phyloP scores from a whole-genome alignment of 2,888 invertebrate species.

The Halictus quadricinctus region DNA sequence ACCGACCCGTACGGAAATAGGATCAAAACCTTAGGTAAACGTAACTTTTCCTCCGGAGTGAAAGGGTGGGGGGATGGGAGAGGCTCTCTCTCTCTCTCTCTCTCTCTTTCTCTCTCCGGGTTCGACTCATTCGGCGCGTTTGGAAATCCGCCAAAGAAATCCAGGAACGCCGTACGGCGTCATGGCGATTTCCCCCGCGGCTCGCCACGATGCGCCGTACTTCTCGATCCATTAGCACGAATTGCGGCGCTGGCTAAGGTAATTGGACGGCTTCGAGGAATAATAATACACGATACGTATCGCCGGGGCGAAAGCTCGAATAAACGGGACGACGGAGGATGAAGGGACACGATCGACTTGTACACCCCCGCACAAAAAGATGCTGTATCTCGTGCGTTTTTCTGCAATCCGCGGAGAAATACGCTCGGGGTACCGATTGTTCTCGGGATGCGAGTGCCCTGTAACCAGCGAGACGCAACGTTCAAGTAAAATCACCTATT shows the following conservation, averaged over 20 bases:
- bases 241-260: constrained; percentile 67
- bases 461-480: not conserved
- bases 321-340: constrained; percentile 46
- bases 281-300: constrained; percentile 69
- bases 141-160: constrained; percentile 79
- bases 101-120: constrained; percentile 41
- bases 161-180: constrained; percentile 67
- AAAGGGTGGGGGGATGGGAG: constrained; percentile 13
- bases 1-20: constrained; percentile 79
- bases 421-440: not conserved
- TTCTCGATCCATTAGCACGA: constrained; percentile 71
- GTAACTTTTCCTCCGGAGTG: constrained; percentile 74
- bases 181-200: constrained; percentile 67
- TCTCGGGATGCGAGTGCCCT: too few species aligned
- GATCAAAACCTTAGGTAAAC: constrained; percentile 80
- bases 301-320: constrained; percentile 34
- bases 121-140: constrained; percentile 74
- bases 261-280: constrained; percentile 71
- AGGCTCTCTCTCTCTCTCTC: constrained; percentile 34
- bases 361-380: constrained; percentile 18
- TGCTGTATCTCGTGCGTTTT: not conserved
- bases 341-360: constrained; percentile 54
- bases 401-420: not conserved
- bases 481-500: not conserved
- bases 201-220: constrained; percentile 61